Base-by-base conservation (phyloP, 2,113 vertebrate species). In the Colaptes auratus region DNA sequence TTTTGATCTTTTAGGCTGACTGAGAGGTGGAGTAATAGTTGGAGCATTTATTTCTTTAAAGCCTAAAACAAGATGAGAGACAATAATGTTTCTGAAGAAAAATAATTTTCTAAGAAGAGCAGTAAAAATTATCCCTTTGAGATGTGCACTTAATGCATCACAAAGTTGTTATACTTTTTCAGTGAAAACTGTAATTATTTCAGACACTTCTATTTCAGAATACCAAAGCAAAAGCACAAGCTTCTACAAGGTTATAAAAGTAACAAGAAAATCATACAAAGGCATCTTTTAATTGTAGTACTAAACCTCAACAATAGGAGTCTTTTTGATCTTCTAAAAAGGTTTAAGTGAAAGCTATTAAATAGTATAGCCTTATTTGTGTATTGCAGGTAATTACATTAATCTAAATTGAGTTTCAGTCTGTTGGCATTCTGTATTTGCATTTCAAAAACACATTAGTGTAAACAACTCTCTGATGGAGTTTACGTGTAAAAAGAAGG, bases 1-100 rank as follows among this genome's bases (percentile, higher is more conserved):
- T 95, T 98, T 97, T 60, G 97, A 97, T 42, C 98, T 97, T 93
- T 98, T 98, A 9, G 98, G 95, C 28, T 98, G 95, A 82, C 42
- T 97, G 67, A 98, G 88, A 18, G 98, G 96, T 58, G 98, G 97
- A 39, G 95, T 91, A 91, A 93, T 97, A 88, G 96, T 90, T 63
- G 96, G 96, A 82, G 95, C 84, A 95, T 4, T 96, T 10, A 97
- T 96, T 58, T 96, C 97, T 76, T 98, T 98, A 94, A 95, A 97
- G 70, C 95, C 97, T 97, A 83, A 85, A 96, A 93, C 33, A 94
- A 94, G 88, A 88, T 50, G 50, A 93, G 39, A 89, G n/a, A 75
- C 31, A 35, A 71, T 93, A 70, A 79, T 61, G 95, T 81, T 86
- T 64, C 71, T 48, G 20, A 63, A 55, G 61, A 17, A 66, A 93